Evolutionary conservation across 2,888 invertebrate species (phyloP).

Genomic region (Criorhina ranunculi): DNA sequence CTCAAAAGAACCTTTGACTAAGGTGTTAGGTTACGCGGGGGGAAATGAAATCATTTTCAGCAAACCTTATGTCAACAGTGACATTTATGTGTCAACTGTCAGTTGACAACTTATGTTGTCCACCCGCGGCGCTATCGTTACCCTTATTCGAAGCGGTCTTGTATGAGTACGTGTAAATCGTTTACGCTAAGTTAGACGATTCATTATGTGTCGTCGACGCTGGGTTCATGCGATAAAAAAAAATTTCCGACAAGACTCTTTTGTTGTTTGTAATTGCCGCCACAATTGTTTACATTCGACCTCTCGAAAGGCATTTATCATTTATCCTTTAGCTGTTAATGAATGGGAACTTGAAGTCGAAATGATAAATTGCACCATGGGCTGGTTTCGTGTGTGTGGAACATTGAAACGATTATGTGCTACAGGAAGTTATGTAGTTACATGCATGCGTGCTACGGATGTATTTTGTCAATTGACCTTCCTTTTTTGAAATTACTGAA

Average conservation of each 20-base stretch:
- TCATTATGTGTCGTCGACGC: slow-evolving; percentile 50
- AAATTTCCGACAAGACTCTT: slow-evolving; percentile 59
- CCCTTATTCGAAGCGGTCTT: not conserved
- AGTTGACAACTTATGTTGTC: not conserved
- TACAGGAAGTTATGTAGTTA: slow-evolving; percentile 9
- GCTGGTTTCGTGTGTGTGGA: not conserved
- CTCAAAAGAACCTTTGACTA: slow-evolving; percentile 16
- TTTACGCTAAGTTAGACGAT: slow-evolving; percentile 31
- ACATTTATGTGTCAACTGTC: not conserved
- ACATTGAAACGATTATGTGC: slow-evolving; percentile 22
- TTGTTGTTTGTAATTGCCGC: slow-evolving; percentile 68
- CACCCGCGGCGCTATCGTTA: not conserved
- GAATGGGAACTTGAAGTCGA: slow-evolving; percentile 45
- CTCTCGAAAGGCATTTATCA: slow-evolving; percentile 58
- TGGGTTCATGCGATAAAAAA: slow-evolving; percentile 40
- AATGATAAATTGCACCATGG: slow-evolving; percentile 59
- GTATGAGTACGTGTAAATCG: slow-evolving; percentile 13
- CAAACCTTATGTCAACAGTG: slow-evolving; percentile 6
- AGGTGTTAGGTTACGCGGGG: slow-evolving; percentile 7
- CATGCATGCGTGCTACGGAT: not conserved
- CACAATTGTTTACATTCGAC: slow-evolving; percentile 70
- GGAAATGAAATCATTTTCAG: not conserved
- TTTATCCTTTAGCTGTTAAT: slow-evolving; percentile 63
- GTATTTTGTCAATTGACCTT: slow-evolving; percentile 25
- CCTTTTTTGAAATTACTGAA: not conserved